Evolutionary conservation across 1,140 invertebrate genomes (phyloP), one percentile per base, ranked within the genome.

Genomic region (Nylanderia fulva): DNA sequence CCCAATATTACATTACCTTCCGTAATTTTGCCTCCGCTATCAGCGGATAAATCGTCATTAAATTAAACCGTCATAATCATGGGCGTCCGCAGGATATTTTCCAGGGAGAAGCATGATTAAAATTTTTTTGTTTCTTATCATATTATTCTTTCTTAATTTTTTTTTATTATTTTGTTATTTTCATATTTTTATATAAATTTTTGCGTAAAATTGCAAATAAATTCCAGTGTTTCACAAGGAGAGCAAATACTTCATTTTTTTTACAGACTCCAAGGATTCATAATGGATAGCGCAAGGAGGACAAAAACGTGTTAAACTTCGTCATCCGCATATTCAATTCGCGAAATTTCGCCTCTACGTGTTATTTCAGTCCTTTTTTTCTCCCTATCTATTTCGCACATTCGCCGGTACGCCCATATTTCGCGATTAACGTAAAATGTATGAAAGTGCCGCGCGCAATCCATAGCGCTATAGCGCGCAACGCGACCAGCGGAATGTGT

Each of bases 381-480:
- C 18, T 1, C 7, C 8, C 52, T 4, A 24, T 42, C n/a, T 60
- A 8, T 58, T 60, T 52, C 24, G 21, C 56, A 36, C 21, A 11
- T 48, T 54, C 68, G n/a, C 18, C 27, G 69, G 52, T 24, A 42
- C 63, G 48, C 76, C 76, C 76, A 71, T 58, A 7, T 42, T 66
- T 76, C 66, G 68, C 56, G 76, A 80, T 75, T 74, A 87, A 77
- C 75, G 69, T 29, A 45, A 85, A 88, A 82, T 54, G 52, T 82
- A 54, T 56, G 66, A 88, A 88, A 88, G 84, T 84, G 45, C 69
- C 86, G 58, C 54, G 58, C 64, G 82, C 85, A 86, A 89, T 66
- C 84, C 60, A 60, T 42, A 72, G 58, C 86, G 80, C 71, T 72
- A 64, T 63, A 86, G 75, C 64, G 68, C 58, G 45, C 15, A 18